Evolutionary conservation across 2,797 vertebrate genomes (phyloP), one percentile per base, ranked within the genome.

Genomic region (Anguilla marmorata): DNA sequence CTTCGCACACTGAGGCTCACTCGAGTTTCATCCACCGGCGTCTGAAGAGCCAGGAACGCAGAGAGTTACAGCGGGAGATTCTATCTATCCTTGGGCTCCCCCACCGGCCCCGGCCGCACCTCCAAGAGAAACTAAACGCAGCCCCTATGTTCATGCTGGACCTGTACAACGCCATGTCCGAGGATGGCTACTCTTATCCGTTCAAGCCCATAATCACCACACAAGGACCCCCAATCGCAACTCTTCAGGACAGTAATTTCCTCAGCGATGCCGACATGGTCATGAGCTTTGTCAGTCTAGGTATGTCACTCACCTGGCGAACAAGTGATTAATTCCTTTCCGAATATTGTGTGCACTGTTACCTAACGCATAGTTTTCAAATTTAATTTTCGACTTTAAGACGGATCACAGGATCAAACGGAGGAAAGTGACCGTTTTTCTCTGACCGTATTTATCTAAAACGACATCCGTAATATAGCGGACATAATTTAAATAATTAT

Each of bases 91-190:
- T 99, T 92, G 98, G 98, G 91, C 95, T 99, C 94, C 98, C 98
- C 85, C 98, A 98, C 94, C 98, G 98, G 93, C 98, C 98, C 89
- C 96, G 98, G 90, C 98, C 98, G 85, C 97, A 99, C 94, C 97
- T 98, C 93, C 97, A 98, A 93, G 98, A 98, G 90, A 99, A 99
- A 92, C 98, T 99, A 94, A 99, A 99, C 95, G 98, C 98, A n/a
- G 98, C 98, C 56, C 98, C 98, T 86, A 98, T 99, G 98, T 99
- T 99, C 92, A 99, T 99, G 98, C 94, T 99, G 97, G 98, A 99
- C 96, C 94, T 99, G 91, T 99, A 99, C 96, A 99, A 99, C 92
- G 98, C 98, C 91, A 99, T 99, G 97, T 96, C 98, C 91, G 97
- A 86, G 98, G 96, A 97, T 92, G 97, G 98, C 87, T 99, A 97